Percentiles rank a stretch among this genome's conserved stretches.
These are phyloP conservation scores for Sapajus apella DNA, from an alignment of 2,113 vertebrate genomes.

Conservation along the genomic window DNA sequence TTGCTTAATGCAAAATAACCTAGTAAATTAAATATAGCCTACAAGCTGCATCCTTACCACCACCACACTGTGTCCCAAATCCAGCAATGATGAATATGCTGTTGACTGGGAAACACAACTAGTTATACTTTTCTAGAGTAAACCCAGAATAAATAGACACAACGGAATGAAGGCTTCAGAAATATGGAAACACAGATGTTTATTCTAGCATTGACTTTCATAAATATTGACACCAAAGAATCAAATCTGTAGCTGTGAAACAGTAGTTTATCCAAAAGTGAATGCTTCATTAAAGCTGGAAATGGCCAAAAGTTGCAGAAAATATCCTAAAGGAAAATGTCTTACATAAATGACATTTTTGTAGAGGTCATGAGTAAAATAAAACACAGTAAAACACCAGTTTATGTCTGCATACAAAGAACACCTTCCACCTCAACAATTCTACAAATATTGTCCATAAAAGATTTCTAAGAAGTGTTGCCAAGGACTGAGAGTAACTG, in stretches of 20 bases:
- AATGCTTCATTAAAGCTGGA: constrained; percentile 45
- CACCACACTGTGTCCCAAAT: neutral
- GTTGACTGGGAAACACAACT: constrained; percentile 39
- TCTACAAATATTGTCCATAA: constrained; percentile 61
- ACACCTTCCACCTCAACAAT: constrained; percentile 68
- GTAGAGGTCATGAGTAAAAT: constrained; percentile 34
- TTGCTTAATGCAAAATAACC: constrained; percentile 17
- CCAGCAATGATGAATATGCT: constrained; percentile 28
- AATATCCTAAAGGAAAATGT: constrained; percentile 60
- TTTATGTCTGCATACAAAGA: constrained; percentile 51
- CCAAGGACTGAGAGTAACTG: constrained; percentile 44
- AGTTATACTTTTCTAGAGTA: constrained; percentile 42
- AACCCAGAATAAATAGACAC: constrained; percentile 50
- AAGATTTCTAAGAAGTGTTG: constrained; percentile 42
- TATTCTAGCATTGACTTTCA: constrained; percentile 68
- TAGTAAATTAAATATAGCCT: constrained; percentile 22
- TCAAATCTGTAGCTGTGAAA: constrained; percentile 57
- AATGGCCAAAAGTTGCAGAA: constrained; percentile 55
- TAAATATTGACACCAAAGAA: constrained; percentile 71
- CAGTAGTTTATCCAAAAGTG: constrained; percentile 49
- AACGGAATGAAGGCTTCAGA: constrained; percentile 57
- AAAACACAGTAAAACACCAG: constrained; percentile 38
- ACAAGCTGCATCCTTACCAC: neutral
- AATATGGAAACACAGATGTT: constrained; percentile 61
- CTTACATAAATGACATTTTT: constrained; percentile 57